A percentile compares a stretch with the other conserved stretches of the same genome.
These are phyloP conservation scores for Petrocephalus sullivani DNA, from an alignment of 2,797 vertebrate genomes.

Conservation along the genomic window DNA sequence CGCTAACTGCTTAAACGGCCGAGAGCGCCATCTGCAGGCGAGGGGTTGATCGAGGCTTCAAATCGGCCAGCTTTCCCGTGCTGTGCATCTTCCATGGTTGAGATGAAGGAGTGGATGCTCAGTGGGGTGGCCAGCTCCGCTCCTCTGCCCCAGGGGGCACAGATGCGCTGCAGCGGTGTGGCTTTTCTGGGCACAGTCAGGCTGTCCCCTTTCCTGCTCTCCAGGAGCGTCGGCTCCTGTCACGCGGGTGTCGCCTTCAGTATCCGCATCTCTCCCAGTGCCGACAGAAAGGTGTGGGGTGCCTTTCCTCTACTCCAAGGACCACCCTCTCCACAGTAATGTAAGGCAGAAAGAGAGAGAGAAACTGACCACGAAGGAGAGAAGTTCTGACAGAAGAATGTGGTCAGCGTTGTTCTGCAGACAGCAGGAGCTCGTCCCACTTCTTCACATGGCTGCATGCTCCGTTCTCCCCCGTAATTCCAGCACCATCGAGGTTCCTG, in stretches of 20 bases:
- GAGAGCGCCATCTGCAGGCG: background rate
- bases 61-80: background rate
- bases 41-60: background rate
- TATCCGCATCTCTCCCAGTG: background rate
- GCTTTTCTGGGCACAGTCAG: background rate
- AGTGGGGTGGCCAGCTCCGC: background rate
- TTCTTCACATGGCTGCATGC: conserved; percentile 10
- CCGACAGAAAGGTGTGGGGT: background rate
- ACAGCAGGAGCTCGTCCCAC: conserved; percentile 13
- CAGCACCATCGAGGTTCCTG: background rate
- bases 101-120: background rate
- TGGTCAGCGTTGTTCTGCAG: background rate
- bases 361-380: conserved; percentile 18
- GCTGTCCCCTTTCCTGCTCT: background rate
- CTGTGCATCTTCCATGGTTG: background rate
- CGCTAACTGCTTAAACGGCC: background rate
- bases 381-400: background rate
- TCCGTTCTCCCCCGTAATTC: background rate
- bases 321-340: background rate
- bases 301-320: background rate
- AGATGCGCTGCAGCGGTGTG: background rate
- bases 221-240: background rate
- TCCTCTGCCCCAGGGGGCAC: background rate
- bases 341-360: background rate
- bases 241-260: background rate